phyloP scores from a whole-genome alignment of 1,140 invertebrate genomes.

The Tetranychus cinnabarinus region DNA sequence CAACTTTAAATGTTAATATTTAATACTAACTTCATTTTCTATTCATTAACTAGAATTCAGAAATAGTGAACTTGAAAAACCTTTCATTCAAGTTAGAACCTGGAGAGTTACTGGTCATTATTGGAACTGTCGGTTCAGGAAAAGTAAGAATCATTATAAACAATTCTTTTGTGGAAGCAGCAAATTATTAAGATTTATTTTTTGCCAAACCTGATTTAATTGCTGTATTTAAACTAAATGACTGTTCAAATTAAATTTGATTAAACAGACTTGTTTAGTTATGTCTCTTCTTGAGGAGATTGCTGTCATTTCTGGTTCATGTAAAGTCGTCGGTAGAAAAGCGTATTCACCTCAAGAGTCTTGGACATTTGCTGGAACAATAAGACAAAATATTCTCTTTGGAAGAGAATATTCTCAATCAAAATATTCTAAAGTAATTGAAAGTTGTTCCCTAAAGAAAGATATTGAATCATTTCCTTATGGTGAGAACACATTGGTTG shows the following conservation, averaged over 20 bases:
- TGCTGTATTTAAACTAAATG: no score
- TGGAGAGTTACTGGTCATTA: not conserved
- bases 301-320: not conserved
- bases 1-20: slow-evolving; percentile 18
- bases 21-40: slow-evolving; percentile 15
- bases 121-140: not conserved
- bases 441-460: slow-evolving; percentile 16
- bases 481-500: slow-evolving; percentile 38
- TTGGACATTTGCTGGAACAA: slow-evolving; percentile 40
- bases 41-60: not conserved
- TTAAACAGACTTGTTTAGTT: slow-evolving; percentile 42
- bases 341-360: slow-evolving; percentile 60
- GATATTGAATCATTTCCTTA: slow-evolving; percentile 23
- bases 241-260: slow-evolving; percentile 42
- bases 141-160: not conserved
- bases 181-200: slow-evolving; percentile 29
- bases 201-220: not conserved
- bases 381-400: slow-evolving; percentile 65
- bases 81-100: not conserved
- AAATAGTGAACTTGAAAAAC: not conserved
- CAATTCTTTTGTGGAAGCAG: slow-evolving; percentile 48
- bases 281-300: slow-evolving; percentile 37
- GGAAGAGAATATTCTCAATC: slow-evolving; percentile 37
- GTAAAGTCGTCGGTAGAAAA: slow-evolving; percentile 15
- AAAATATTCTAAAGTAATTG: slow-evolving; percentile 39